Evolutionary conservation across 1,140 invertebrate species (phyloP).

Genomic region (Proctacanthus coquilletti): DNA sequence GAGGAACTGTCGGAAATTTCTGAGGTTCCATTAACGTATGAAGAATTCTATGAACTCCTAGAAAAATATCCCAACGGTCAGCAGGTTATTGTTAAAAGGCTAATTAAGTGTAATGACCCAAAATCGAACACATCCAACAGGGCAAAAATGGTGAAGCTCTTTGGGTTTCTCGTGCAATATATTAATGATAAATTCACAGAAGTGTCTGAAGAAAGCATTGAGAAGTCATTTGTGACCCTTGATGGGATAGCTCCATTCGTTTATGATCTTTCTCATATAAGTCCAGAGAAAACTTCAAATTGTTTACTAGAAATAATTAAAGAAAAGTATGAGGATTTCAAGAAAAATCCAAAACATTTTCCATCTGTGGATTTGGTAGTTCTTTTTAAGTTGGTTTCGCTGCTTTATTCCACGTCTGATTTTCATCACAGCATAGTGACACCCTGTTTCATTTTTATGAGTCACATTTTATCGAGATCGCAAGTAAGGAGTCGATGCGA

Average conservation of each 20-base stretch:
- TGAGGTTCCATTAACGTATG: constrained; percentile 45
- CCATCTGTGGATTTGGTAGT: constrained; percentile 58
- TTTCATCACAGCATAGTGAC: constrained; percentile 74
- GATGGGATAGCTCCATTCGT: constrained; percentile 48
- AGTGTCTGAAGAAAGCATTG: constrained; percentile 30
- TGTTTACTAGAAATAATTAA: constrained; percentile 51
- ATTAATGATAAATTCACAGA: constrained; percentile 45
- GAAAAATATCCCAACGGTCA: constrained; percentile 44
- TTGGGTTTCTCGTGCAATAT: constrained; percentile 57
- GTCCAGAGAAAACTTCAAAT: constrained; percentile 46
- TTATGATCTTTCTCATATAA: constrained; percentile 55
- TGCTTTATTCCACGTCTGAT: constrained; percentile 77
- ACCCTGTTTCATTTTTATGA: constrained; percentile 67
- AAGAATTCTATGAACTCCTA: constrained; percentile 49
- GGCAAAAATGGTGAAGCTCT: constrained; percentile 54
- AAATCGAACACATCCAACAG: constrained; percentile 60
- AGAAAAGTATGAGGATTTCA: constrained; percentile 54
- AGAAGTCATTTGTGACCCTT: constrained; percentile 41
- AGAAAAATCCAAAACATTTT: constrained; percentile 41
- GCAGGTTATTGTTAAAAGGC: constrained; percentile 54
- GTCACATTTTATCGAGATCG: constrained; percentile 53
- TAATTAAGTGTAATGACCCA: constrained; percentile 75
- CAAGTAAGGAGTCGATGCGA: constrained; percentile 45
- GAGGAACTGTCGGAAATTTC: constrained; percentile 57
- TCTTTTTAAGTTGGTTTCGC: constrained; percentile 59